Evolutionary conservation across 2,888 invertebrate species (phyloP).

Genomic region (Andrena praecox): DNA sequence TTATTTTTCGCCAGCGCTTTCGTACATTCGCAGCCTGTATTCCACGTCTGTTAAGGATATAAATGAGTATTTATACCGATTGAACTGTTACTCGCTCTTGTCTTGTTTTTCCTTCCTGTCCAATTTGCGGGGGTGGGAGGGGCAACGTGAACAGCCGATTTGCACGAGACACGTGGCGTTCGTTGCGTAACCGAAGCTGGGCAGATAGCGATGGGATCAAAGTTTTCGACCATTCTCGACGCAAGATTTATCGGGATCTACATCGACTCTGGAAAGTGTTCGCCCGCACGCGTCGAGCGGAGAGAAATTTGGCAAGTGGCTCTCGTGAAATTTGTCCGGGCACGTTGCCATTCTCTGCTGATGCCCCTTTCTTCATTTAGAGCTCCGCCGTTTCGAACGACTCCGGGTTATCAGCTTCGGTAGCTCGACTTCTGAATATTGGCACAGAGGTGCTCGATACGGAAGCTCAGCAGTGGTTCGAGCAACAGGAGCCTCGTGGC

Average conservation of each 20-base stretch:
- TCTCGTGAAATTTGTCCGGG: not conserved
- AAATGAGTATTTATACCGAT: constrained; percentile 63
- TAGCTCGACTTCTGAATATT: no score
- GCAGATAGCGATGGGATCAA: constrained; percentile 35
- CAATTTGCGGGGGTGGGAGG: not conserved
- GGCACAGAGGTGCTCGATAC: no score
- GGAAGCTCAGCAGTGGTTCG: no score
- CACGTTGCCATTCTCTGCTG: not conserved
- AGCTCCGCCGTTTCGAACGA: no score
- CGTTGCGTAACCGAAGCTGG: constrained; percentile 30
- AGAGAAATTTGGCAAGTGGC: constrained; percentile 1
- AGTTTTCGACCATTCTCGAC: constrained; percentile 12
- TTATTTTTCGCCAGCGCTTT: constrained; percentile 8
- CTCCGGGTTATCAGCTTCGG: no score
- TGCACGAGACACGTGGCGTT: constrained; percentile 33
- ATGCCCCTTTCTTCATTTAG: not conserved
- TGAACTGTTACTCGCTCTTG: constrained; percentile 20
- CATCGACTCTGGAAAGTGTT: no score
- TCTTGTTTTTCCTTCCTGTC: constrained; percentile 23
- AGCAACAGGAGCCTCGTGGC: no score
- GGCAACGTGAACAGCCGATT: constrained; percentile 15
- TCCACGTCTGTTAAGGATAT: constrained; percentile 23
- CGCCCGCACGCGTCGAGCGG: not conserved
- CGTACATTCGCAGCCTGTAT: constrained; percentile 36
- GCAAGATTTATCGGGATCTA: not conserved